Conservation (phyloP, 1,140 invertebrate genomes). For the Theocolax elegans region DNA sequence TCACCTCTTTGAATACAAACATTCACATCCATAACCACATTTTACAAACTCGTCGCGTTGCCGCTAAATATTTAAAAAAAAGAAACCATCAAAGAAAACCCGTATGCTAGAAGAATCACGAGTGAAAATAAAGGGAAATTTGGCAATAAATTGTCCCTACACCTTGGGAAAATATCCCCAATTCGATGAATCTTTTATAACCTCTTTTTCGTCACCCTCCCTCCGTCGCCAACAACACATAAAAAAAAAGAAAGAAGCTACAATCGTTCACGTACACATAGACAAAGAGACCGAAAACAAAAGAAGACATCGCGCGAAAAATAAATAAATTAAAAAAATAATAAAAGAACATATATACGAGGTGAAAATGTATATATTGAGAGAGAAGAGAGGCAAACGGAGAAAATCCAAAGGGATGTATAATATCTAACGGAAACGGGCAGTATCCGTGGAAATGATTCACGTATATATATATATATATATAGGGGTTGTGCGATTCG, state of each 20-base stretch:
- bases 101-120: neutral
- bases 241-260: constrained; percentile 9
- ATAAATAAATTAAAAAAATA: constrained; percentile 6
- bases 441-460: constrained; percentile 45
- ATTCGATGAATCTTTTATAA: constrained; percentile 22
- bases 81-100: constrained; percentile 21
- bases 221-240: neutral
- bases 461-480: too few relatives aligned
- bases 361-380: neutral
- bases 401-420: neutral
- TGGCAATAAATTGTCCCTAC: constrained; percentile 7
- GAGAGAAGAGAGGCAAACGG: neutral
- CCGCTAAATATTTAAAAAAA: too few relatives aligned
- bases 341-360: too few relatives aligned
- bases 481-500: neutral
- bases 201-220: neutral
- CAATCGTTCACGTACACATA: constrained; percentile 6
- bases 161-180: constrained; percentile 2
- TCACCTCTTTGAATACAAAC: too few relatives aligned
- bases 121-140: constrained; percentile 16
- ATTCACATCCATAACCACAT: too few relatives aligned
- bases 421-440: constrained; percentile 35
- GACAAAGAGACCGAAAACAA: neutral
- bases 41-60: too few relatives aligned
- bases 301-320: neutral